A percentile compares a stretch with the other conserved stretches of the same genome.
phyloP scores from a whole-genome alignment of 37 sponge, comb jelly and placozoan species.

The Beroe forskalii region DNA sequence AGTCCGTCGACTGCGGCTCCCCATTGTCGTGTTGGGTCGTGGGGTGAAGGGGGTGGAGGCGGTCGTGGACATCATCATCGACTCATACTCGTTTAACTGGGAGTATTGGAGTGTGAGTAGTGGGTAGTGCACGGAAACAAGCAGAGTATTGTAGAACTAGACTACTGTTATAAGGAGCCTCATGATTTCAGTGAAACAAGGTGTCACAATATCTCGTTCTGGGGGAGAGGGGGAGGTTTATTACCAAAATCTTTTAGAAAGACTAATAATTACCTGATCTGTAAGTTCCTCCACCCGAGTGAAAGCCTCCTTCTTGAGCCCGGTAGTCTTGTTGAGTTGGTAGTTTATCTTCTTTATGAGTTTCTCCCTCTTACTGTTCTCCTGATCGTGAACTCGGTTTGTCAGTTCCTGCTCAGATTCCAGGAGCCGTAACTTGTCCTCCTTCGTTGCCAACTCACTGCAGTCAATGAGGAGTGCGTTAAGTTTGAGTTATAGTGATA shows the following conservation, averaged over 20 bases:
- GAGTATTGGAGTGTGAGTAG: neutral
- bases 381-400: conserved; percentile 7
- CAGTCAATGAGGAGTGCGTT: too few species aligned
- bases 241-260: too few species aligned
- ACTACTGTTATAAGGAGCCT: too few species aligned
- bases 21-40: conserved; percentile 60
- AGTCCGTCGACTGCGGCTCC: neutral
- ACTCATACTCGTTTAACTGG: conserved; percentile 58
- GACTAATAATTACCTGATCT: conserved; percentile 48
- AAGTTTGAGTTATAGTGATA: too few species aligned
- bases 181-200: too few species aligned
- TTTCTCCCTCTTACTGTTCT: conserved; percentile 45
- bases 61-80: conserved; percentile 26
- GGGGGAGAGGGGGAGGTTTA: too few species aligned
- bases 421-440: neutral
- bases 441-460: conserved; percentile 55
- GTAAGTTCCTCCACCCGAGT: conserved; percentile 33
- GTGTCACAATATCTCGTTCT: too few species aligned
- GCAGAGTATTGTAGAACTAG: neutral
- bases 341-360: conserved; percentile 64
- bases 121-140: too few species aligned
- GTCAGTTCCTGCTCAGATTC: conserved; percentile 8
- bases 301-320: conserved; percentile 57
- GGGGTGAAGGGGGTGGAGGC: conserved; percentile 12
- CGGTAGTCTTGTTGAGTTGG: conserved; percentile 52